phyloP scores from a whole-genome alignment of 2,113 vertebrate genomes.

The Gulo gulo region DNA sequence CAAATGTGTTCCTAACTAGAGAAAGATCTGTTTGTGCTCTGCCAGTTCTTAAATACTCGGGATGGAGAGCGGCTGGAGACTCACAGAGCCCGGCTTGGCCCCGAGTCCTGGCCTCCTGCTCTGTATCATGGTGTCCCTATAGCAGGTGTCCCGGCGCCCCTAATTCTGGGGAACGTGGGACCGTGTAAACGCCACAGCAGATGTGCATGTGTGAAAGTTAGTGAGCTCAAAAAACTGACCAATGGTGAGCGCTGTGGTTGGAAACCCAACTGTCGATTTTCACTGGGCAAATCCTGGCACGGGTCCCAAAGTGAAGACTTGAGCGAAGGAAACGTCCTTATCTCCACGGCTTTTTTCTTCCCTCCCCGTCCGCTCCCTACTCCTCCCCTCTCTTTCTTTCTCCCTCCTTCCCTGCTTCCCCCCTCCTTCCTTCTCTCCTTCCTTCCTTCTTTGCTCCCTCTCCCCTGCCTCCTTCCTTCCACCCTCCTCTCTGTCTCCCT shows the following conservation, averaged over 20 bases:
- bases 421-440: accelerated
- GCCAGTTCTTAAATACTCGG: background rate
- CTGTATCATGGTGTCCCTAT: accelerated
- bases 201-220: accelerated
- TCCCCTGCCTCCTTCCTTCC: background rate
- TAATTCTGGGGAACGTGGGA: background rate
- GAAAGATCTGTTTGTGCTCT: background rate
- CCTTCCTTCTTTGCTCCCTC: no score
- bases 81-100: background rate
- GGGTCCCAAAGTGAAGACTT: background rate
- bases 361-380: no score
- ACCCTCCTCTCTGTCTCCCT: no score
- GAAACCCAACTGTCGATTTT: background rate
- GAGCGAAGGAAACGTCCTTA: background rate
- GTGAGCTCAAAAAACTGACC: no score
- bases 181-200: accelerated
- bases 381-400: accelerated
- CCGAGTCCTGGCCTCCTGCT: accelerated
- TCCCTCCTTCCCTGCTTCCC: background rate
- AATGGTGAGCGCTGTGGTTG: accelerated
- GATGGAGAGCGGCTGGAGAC: background rate
- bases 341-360: accelerated
- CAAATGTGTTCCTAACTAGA: background rate
- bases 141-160: no score
- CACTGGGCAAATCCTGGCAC: background rate